These are phyloP conservation scores for Papilio helenus DNA, from an alignment of 1,140 invertebrate genomes.

Conservation along the genomic window DNA sequence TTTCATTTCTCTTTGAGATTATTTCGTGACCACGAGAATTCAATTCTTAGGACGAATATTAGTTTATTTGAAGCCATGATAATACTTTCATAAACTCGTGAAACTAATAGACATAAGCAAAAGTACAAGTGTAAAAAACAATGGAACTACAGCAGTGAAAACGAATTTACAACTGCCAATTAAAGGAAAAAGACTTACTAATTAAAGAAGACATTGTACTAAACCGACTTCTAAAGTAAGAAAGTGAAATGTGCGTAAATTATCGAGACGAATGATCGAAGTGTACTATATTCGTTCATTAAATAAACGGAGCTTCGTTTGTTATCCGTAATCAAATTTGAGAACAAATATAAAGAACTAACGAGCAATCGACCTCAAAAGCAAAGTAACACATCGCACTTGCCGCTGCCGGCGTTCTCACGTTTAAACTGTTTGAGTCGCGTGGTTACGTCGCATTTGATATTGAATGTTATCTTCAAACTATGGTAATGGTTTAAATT, in stretches of 20 bases:
- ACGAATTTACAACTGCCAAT: background rate
- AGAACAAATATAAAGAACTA: conserved; percentile 25
- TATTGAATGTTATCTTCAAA: conserved; percentile 56
- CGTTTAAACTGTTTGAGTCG: conserved; percentile 66
- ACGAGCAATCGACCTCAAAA: conserved; percentile 45
- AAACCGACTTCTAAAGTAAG: background rate
- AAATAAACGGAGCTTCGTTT: conserved; percentile 10
- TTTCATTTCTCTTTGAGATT: background rate
- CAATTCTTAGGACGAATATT: no score
- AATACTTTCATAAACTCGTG: background rate
- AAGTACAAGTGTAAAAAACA: background rate
- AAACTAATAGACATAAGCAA: background rate
- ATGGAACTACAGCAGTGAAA: background rate
- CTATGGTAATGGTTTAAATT: conserved; percentile 53
- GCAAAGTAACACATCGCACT: conserved; percentile 54
- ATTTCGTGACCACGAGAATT: background rate
- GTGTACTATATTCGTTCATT: background rate
- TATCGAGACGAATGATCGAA: conserved; percentile 17
- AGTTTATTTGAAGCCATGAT: background rate
- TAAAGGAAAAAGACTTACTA: conserved; percentile 13
- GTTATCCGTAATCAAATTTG: conserved; percentile 7
- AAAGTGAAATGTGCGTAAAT: conserved; percentile 17
- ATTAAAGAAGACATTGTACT: background rate
- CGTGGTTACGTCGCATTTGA: conserved; percentile 62
- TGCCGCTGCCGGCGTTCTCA: conserved; percentile 60